Conservation (phyloP, 30 jellyfish, hydroid and myxozoan genomes). For the Aurelia aurita region DNA sequence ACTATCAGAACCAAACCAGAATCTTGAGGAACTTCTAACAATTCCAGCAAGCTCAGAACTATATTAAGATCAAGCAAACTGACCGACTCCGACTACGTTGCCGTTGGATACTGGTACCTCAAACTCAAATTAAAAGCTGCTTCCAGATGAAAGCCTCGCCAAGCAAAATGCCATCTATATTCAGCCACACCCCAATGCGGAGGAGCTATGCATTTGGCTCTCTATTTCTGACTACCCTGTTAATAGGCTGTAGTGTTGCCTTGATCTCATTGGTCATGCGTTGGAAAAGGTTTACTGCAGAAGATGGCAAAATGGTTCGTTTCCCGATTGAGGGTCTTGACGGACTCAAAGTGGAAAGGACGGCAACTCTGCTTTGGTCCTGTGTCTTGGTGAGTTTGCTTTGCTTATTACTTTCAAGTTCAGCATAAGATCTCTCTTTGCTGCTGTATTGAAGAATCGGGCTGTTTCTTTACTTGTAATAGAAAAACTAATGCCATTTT, state of each 20-base stretch:
- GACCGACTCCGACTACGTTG: too few relatives aligned
- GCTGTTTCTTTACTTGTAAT: too few relatives aligned
- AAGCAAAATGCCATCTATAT: slow-evolving; percentile 9
- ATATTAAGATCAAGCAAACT: too few relatives aligned
- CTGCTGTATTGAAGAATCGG: too few relatives aligned
- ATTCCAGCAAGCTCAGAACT: too few relatives aligned
- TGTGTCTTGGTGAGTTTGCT: slow-evolving; percentile 51
- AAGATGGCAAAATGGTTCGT: slow-evolving; percentile 23
- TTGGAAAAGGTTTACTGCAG: slow-evolving; percentile 42
- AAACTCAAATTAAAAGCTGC: too few relatives aligned
- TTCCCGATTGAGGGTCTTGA: slow-evolving; percentile 28
- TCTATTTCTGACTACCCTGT: slow-evolving; percentile 1
- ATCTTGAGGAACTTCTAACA: too few relatives aligned
- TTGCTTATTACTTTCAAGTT: too few relatives aligned
- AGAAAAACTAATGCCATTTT: too few relatives aligned
- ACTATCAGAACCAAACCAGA: too few relatives aligned
- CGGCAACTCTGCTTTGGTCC: slow-evolving; percentile 55
- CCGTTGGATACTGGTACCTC: too few relatives aligned
- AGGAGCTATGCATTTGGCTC: slow-evolving; percentile 15
- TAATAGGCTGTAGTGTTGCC: slow-evolving; percentile 45
- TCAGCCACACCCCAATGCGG: neutral
- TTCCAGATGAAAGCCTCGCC: neutral
- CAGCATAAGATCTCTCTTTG: too few relatives aligned
- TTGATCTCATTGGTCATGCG: slow-evolving; percentile 25
- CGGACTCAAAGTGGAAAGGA: slow-evolving; percentile 15